Conservation (phyloP, 2,888 invertebrate species). For the Nematopogon swammerdamellus region DNA sequence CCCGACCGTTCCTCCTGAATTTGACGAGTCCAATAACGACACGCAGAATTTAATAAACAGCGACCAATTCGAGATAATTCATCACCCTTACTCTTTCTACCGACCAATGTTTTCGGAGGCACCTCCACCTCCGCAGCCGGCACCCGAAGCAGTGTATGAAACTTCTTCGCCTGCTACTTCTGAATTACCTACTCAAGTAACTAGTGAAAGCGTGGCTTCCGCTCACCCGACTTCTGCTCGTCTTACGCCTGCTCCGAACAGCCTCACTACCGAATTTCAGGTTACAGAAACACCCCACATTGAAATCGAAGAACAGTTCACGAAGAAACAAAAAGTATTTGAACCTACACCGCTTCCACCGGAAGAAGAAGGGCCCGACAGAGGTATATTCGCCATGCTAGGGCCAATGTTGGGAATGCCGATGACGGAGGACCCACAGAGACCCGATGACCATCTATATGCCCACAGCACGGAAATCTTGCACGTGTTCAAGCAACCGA, state of each 20-base stretch:
- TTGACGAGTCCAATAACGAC: conserved; percentile 27
- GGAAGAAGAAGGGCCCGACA: conserved; percentile 20
- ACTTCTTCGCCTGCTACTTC: conserved; percentile 33
- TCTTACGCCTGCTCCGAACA: not conserved
- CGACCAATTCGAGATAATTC: conserved; percentile 24
- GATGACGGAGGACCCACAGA: conserved; percentile 32
- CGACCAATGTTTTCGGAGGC: conserved; percentile 37
- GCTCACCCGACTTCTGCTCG: not conserved
- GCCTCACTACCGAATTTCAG: conserved; percentile 18
- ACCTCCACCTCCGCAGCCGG: conserved; percentile 28
- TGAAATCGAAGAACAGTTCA: conserved; percentile 25
- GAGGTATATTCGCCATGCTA: conserved; percentile 34
- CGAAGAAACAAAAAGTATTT: conserved; percentile 19
- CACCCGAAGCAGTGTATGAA: conserved; percentile 18
- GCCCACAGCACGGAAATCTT: conserved; percentile 42
- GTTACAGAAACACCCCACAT: conserved; percentile 16
- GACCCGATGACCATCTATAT: conserved; percentile 40
- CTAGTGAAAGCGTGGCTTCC: not conserved
- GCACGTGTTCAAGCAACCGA: conserved; percentile 33
- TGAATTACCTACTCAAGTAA: too few relatives aligned
- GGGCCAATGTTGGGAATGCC: conserved; percentile 48
- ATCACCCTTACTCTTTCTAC: conserved; percentile 34
- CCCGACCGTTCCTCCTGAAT: conserved; percentile 38
- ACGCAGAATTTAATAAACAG: conserved; percentile 35
- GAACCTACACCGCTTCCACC: conserved; percentile 18